Conservation (phyloP, 1,140 invertebrate genomes). For the Drosophila bocqueti region DNA sequence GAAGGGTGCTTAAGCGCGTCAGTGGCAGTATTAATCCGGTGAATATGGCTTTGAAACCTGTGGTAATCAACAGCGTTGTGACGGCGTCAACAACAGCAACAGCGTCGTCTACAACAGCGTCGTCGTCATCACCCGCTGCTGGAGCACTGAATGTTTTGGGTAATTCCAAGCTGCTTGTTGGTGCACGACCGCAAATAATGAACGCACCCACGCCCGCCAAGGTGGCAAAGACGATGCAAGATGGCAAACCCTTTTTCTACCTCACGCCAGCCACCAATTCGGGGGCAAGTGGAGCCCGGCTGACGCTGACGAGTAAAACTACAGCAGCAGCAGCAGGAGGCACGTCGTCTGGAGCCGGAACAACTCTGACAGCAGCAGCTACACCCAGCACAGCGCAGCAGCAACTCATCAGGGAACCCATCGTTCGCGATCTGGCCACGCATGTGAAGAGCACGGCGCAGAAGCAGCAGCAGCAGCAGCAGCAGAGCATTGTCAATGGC, state of each 20-base stretch:
- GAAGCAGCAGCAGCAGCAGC: slow-evolving; percentile 16
- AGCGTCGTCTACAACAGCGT: neutral
- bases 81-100: slow-evolving; percentile 5
- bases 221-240: slow-evolving; percentile 75
- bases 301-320: slow-evolving; percentile 82
- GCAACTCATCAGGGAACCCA: slow-evolving; percentile 57
- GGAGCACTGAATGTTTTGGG: slow-evolving; percentile 45
- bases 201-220: slow-evolving; percentile 72
- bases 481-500: slow-evolving; percentile 58
- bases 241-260: slow-evolving; percentile 77
- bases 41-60: slow-evolving; percentile 70
- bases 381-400: slow-evolving; percentile 26
- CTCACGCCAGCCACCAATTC: slow-evolving; percentile 79
- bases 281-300: slow-evolving; percentile 62
- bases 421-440: slow-evolving; percentile 71
- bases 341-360: neutral
- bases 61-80: slow-evolving; percentile 67
- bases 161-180: slow-evolving; percentile 55
- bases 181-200: slow-evolving; percentile 63
- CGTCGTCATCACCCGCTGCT: slow-evolving; percentile 20
- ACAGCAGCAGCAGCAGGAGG: neutral
- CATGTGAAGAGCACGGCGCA: slow-evolving; percentile 67
- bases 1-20: slow-evolving; percentile 67
- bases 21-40: slow-evolving; percentile 73
- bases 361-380: slow-evolving; percentile 12